A percentile compares a stretch with the other conserved stretches of the same genome.
Evolutionary conservation across 2,113 vertebrate genomes (phyloP).

Genomic region (Sphaerodactylus townsendi): DNA sequence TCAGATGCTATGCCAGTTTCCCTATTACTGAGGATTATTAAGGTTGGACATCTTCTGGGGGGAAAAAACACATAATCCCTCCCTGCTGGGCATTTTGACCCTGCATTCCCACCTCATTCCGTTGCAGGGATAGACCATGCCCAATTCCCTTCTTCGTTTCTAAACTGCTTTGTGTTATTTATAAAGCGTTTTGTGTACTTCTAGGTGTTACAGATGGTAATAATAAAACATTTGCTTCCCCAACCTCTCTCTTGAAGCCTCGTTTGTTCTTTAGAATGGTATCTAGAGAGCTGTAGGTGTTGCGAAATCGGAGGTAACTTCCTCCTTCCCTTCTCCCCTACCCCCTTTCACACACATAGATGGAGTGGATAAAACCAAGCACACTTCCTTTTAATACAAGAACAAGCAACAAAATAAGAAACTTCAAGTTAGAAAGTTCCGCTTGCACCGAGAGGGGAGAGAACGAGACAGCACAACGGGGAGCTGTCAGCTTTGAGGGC

Average conservation of each 20-base stretch:
- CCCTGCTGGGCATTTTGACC: too few species aligned
- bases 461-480: not conserved
- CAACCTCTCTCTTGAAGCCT: not conserved
- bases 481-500: not conserved
- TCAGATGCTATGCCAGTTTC: too few species aligned
- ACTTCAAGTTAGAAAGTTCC: slow-evolving; percentile 74
- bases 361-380: not conserved
- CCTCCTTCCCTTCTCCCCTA: not conserved
- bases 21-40: too few species aligned
- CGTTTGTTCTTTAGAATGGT: not conserved
- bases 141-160: too few species aligned
- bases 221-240: not conserved
- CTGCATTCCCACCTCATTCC: too few species aligned
- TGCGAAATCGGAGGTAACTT: not conserved
- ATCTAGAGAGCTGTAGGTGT: not conserved
- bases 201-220: not conserved
- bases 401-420: slow-evolving; percentile 77
- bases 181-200: slow-evolving; percentile 10
- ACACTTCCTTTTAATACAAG: slow-evolving; percentile 76
- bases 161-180: not conserved
- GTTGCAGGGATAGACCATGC: too few species aligned
- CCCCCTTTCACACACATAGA: not conserved
- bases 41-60: too few species aligned
- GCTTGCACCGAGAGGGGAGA: slow-evolving; percentile 35
- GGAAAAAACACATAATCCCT: too few species aligned